Base-by-base conservation (phyloP, 1,140 invertebrate species). In the Ceratosolen fusciceps region DNA sequence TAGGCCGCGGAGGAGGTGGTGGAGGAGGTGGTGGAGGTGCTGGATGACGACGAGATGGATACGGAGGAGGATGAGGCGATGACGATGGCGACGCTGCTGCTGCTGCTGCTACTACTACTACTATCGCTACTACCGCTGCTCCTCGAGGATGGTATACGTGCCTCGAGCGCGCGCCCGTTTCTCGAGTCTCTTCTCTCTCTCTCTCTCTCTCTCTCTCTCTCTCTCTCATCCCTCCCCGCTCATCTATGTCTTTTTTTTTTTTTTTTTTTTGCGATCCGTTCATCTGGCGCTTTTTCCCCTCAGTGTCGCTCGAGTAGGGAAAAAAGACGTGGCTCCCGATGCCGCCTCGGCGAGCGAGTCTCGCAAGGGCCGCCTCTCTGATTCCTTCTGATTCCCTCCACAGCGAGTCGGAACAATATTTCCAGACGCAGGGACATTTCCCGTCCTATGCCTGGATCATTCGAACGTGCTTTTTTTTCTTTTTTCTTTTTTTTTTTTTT, bases 131-230 rank as follows among this genome's bases (percentile, higher is more conserved):
- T n/a, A n/a, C n/a, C n/a, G n/a, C n/a, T n/a, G n/a, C n/a, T n/a
- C n/a, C n/a, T n/a, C n/a, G n/a, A n/a, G n/a, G n/a, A n/a, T n/a
- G n/a, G n/a, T n/a, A n/a, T n/a, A n/a, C n/a, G n/a, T n/a, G n/a
- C n/a, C n/a, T n/a, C n/a, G n/a, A n/a, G 31, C 43, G 43, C 74
- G 21, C 74, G 74, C 60, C 26, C 24, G 67, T 75, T 75, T 75
- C 60, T 75, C 58, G 74, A 75, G 60, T 24, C 74, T 75, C 60
- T 34, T 77, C 49, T 47, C 65, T 77, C n/a, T 56, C n/a, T n/a
- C n/a, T n/a, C n/a, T n/a, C n/a, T n/a, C n/a, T n/a, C n/a, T n/a
- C n/a, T n/a, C n/a, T n/a, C n/a, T n/a, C n/a, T n/a, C n/a, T 75
- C 67, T 75, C 60, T 75, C 58, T 58, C 65, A 43, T 24, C 74